Conservation (phyloP, 1,140 invertebrate genomes). For the Gerris buenoi region DNA sequence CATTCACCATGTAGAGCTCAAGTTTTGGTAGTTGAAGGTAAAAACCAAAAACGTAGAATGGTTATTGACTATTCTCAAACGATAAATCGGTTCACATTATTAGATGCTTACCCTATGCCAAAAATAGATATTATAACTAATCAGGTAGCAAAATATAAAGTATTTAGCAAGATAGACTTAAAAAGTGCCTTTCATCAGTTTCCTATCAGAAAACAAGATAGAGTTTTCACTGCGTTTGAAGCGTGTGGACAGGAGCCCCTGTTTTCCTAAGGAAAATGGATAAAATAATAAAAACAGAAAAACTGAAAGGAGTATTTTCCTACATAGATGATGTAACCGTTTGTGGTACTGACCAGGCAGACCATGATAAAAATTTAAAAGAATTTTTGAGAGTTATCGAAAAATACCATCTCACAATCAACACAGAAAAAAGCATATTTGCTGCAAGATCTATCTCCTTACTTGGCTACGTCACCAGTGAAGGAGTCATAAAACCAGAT, state of each 20-base stretch:
- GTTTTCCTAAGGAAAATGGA: conserved; percentile 9
- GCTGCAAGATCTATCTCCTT: no score
- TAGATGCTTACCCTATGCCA: conserved; percentile 9
- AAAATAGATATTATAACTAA: background rate
- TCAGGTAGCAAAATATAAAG: conserved; percentile 5
- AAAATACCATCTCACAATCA: no score
- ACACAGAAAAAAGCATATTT: no score
- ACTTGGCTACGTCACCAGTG: no score
- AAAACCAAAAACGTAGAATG: no score
- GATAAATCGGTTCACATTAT: conserved; percentile 3
- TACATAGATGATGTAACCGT: background rate
- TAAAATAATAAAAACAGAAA: background rate
- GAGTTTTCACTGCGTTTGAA: conserved; percentile 12
- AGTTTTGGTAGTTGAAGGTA: background rate
- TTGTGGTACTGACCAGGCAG: background rate
- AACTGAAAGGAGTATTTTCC: background rate
- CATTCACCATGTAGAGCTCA: background rate
- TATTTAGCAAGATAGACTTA: conserved; percentile 1
- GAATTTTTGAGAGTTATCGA: no score
- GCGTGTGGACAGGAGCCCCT: conserved; percentile 14
- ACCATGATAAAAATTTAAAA: no score
- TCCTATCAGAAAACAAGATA: conserved; percentile 5
- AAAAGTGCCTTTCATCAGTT: conserved; percentile 12
- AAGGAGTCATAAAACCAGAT: background rate
- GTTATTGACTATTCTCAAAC: conserved; percentile 6